Conservation (phyloP, 2,797 vertebrate species). For the Lophotriccus pileatus region DNA sequence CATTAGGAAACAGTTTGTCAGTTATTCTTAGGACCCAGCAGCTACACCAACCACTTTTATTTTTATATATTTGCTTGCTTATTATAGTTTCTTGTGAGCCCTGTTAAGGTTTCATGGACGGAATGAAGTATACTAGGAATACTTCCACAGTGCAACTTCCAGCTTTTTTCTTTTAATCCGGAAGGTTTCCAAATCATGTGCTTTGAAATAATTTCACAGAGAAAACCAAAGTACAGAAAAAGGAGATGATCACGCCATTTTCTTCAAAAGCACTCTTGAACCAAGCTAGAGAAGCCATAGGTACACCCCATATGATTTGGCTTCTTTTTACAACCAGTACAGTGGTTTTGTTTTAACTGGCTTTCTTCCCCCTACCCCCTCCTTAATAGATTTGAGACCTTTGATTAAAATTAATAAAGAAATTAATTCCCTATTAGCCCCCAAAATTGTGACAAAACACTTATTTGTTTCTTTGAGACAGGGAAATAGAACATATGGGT, state of each 20-base stretch:
- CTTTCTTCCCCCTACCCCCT: accelerated
- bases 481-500: not conserved
- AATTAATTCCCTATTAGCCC: not conserved
- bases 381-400: not conserved
- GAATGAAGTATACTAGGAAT: not conserved
- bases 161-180: not conserved
- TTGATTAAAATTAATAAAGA: not conserved
- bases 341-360: not conserved
- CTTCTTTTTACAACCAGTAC: not conserved
- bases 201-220: not conserved
- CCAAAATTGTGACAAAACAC: not conserved
- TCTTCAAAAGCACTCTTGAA: not conserved
- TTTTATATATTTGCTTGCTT: not conserved
- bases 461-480: not conserved
- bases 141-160: not conserved
- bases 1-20: not conserved
- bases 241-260: not conserved
- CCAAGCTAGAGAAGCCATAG: not conserved
- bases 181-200: not conserved
- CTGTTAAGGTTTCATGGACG: not conserved
- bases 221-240: not conserved
- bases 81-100: not conserved
- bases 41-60: not conserved
- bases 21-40: not conserved
- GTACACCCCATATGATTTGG: not conserved